Evolutionary conservation across 2,797 vertebrate species (phyloP).

Genomic region (Esox lucius): DNA sequence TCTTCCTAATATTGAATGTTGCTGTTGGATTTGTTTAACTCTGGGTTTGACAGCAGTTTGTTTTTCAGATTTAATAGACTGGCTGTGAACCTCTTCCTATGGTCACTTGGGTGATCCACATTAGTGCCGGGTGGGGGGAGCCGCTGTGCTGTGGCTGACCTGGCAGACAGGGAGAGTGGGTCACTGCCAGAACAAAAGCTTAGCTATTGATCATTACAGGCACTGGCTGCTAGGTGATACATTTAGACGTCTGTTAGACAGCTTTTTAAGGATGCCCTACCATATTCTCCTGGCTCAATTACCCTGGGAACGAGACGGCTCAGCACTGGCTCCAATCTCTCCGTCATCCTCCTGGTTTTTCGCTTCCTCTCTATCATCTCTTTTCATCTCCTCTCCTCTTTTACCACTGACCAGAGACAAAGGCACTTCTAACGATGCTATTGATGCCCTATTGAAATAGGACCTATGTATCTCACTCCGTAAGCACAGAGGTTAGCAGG

Average conservation of each 20-base stretch:
- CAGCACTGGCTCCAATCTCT: background rate
- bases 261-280: background rate
- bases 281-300: background rate
- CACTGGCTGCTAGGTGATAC: constrained; percentile 35
- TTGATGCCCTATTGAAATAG: background rate
- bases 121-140: background rate
- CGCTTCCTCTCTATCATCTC: background rate
- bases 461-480: background rate
- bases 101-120: constrained; percentile 14
- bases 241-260: constrained; percentile 10
- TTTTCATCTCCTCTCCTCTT: background rate
- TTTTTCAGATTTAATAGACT: constrained; percentile 34
- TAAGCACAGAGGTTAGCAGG: background rate
- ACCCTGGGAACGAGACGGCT: background rate
- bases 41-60: constrained; percentile 34
- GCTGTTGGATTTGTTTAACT: constrained; percentile 58
- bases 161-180: constrained; percentile 9
- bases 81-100: constrained; percentile 25
- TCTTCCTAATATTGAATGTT: constrained; percentile 54
- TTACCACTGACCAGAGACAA: background rate
- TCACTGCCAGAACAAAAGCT: constrained; percentile 8
- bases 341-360: no score
- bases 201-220: constrained; percentile 32
- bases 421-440: background rate
- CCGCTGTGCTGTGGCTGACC: background rate